These are phyloP conservation scores for Hucho hucho DNA, from an alignment of 2,113 vertebrate species.

Conservation along the genomic window DNA sequence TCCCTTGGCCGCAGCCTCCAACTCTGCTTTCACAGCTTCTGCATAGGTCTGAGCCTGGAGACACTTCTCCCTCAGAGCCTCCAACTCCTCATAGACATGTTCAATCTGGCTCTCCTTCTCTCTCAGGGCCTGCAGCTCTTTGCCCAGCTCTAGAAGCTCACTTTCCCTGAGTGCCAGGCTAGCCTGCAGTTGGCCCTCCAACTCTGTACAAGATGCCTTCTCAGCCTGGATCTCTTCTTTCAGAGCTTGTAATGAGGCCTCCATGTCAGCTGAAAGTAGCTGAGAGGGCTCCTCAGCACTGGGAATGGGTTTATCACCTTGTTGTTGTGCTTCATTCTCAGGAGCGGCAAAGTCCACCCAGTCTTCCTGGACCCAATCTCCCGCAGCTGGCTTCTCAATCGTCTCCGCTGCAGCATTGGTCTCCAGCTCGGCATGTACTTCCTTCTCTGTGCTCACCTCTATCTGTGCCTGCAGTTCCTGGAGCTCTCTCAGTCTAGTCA, in stretches of 20 bases:
- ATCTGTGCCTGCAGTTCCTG: constrained; percentile 50
- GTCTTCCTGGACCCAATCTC: constrained; percentile 63
- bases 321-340: constrained; percentile 49
- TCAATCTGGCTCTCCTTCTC: constrained; percentile 76
- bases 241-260: constrained; percentile 58
- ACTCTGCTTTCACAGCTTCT: constrained; percentile 72
- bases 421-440: constrained; percentile 11
- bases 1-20: constrained; percentile 73
- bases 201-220: constrained; percentile 62
- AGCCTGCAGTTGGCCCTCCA: constrained; percentile 69
- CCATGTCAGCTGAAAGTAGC: constrained; percentile 30
- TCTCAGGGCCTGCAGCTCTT: constrained; percentile 68
- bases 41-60: constrained; percentile 69
- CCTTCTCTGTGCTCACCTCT: not conserved
- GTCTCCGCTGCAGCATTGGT: constrained; percentile 13
- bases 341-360: constrained; percentile 71
- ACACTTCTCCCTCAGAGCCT: constrained; percentile 68
- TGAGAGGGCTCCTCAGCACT: constrained; percentile 20
- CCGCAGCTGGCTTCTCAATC: constrained; percentile 42
- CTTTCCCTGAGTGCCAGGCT: constrained; percentile 75
- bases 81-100: constrained; percentile 75
- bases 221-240: constrained; percentile 67
- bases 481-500: constrained; percentile 59
- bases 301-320: constrained; percentile 3
- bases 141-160: constrained; percentile 58